Evolutionary conservation across 2,888 invertebrate genomes (phyloP), one percentile per base, ranked within the genome.

Genomic region (Caenorhabditis sp.): DNA sequence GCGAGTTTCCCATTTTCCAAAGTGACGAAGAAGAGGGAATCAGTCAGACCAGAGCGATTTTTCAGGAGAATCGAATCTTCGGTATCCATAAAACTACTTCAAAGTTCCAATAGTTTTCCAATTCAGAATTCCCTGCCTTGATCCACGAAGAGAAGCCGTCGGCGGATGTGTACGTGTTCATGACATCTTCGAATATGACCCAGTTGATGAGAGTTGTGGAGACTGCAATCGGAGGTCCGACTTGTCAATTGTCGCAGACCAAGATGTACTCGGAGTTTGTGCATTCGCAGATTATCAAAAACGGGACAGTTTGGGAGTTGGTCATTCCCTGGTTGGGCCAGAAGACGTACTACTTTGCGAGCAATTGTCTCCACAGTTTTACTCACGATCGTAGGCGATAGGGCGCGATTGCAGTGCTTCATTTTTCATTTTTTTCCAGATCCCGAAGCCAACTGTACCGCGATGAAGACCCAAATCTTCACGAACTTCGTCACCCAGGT

Each of bases 211-310:
- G 80, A 58, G 69, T 85, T 0, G 62, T 80, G 28, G 35, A 47
- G 6, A 32, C 56, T 5, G 65, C 80, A 2, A 72, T 82, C 13
- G 47, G 47, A 15, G 83, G 85, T 5, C 72, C 69, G 2, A 74
- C 82, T 20, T 85, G 85, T 70, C 61, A 64, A 24, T 56, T 85
- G 40, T 28, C 80, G 26, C 56, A 26, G 24, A 83, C 80, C 0
- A 83, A 76, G 37, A 83, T 85, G 83, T 82, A 82, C 62, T 77
- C 78, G 6, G 26, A 78, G 8, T 85, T 83, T 40, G 70, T 85
- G 4, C 72, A 80, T 18, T 5, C 68, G 15, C 80, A 74, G 40
- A 67, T 76, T 11, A 68, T 69, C 13, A 44, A 65, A 55, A 74
- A 80, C 51, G 80, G 56, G 0, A 74, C 80, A 18, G 40, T 65